These are phyloP conservation scores for Oasisia sp. DNA, from an alignment of 2,888 invertebrate genomes.

Conservation along the genomic window DNA sequence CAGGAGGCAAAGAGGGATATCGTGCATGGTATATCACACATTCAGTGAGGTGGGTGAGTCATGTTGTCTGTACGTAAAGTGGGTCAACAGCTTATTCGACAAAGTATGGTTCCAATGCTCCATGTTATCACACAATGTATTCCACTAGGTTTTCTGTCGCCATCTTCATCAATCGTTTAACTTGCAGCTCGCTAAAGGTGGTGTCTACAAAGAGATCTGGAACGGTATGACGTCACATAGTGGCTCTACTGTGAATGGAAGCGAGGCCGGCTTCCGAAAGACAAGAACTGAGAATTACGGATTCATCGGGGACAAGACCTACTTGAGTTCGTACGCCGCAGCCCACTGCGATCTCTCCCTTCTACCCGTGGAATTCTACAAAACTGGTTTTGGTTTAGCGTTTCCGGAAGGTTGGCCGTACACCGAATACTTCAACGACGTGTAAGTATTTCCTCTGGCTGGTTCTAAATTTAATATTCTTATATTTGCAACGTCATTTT, in stretches of 20 bases:
- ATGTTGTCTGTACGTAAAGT: no score
- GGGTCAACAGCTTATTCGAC: no score
- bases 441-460: conserved; percentile 47
- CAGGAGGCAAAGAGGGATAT: no score
- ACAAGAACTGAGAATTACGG: conserved; percentile 30
- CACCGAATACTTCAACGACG: conserved; percentile 47
- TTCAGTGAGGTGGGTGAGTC: no score
- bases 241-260: neutral
- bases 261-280: conserved; percentile 14
- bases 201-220: conserved; percentile 27
- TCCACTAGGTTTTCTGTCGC: neutral
- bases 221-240: conserved; percentile 22
- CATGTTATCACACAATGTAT: neutral
- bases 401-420: conserved; percentile 54
- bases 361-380: conserved; percentile 49
- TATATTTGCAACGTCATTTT: neutral
- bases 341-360: conserved; percentile 51
- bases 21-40: no score
- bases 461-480: neutral
- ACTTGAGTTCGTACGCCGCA: conserved; percentile 45
- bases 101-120: neutral
- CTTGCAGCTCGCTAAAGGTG: conserved; percentile 18
- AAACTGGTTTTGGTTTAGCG: conserved; percentile 50
- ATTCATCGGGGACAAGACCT: conserved; percentile 48
- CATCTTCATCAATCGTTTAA: neutral